Percentiles rank a stretch among this genome's conserved stretches.
phyloP scores from a whole-genome alignment of 2,113 vertebrate species.

The Oceanodroma tethys region DNA sequence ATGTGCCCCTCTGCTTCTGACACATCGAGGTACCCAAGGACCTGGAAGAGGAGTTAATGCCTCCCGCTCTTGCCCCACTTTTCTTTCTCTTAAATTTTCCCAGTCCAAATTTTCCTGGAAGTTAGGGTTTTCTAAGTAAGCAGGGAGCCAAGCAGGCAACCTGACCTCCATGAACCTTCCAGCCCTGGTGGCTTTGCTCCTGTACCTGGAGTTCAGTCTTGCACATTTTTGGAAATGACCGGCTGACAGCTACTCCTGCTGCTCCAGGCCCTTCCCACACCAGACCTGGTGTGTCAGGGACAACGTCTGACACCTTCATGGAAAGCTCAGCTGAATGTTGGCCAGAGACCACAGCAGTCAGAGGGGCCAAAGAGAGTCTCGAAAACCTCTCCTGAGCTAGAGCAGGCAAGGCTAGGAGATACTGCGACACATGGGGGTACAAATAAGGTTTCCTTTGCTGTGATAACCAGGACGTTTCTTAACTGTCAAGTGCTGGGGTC shows the following conservation, averaged over 20 bases:
- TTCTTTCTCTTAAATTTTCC: neutral
- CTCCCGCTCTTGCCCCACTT: neutral
- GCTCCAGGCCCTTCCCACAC: neutral
- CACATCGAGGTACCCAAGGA: rapidly evolving
- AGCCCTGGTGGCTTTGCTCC: neutral
- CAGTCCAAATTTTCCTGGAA: neutral
- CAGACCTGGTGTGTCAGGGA: rapidly evolving
- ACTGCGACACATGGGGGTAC: rapidly evolving
- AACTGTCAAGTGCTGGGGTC: neutral
- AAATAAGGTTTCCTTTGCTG: neutral
- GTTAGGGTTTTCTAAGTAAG: neutral
- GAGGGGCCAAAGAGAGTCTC: neutral
- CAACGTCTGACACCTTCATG: neutral
- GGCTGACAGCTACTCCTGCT: neutral
- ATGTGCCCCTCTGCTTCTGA: neutral
- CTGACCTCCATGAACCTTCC: neutral
- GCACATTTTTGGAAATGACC: neutral
- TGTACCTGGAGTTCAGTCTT: neutral
- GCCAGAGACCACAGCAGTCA: neutral
- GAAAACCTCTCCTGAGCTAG: neutral
- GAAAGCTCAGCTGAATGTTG: rapidly evolving
- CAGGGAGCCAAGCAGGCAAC: neutral
- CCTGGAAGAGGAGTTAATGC: neutral
- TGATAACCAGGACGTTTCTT: neutral
- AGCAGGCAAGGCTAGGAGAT: neutral